These are phyloP conservation scores for Onychorhynchus coronatus DNA, from an alignment of 2,113 vertebrate genomes.

Conservation along the genomic window DNA sequence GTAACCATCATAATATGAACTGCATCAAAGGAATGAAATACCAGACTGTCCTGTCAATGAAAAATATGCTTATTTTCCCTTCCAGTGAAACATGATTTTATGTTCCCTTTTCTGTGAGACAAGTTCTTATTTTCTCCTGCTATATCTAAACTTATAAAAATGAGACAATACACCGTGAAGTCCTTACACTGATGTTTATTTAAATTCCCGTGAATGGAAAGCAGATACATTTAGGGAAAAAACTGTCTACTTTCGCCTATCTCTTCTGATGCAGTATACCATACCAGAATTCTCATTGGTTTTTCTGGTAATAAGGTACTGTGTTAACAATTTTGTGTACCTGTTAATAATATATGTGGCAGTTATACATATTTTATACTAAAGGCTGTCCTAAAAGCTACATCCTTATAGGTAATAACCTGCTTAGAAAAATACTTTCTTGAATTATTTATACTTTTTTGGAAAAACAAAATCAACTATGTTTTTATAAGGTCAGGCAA, in stretches of 20 bases:
- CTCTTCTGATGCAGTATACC: conserved; percentile 7
- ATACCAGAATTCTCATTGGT: not conserved
- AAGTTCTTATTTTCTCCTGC: not conserved
- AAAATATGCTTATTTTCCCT: conserved; percentile 47
- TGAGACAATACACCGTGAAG: not conserved
- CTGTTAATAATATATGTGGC: conserved; percentile 70
- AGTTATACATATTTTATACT: conserved; percentile 73
- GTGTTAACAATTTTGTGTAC: conserved; percentile 22
- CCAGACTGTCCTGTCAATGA: conserved; percentile 15
- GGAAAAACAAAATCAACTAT: conserved; percentile 59
- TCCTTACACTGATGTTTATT: not conserved
- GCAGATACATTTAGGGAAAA: not conserved
- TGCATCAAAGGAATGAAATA: conserved; percentile 44
- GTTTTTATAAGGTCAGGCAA: conserved; percentile 64
- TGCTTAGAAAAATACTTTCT: conserved; percentile 56
- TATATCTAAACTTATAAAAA: not conserved
- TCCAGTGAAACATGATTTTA: not conserved
- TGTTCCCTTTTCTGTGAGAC: not conserved
- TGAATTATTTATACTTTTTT: conserved; percentile 74
- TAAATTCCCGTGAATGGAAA: conserved; percentile 1
- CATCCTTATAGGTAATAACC: conserved; percentile 66
- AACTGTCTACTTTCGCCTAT: not conserved
- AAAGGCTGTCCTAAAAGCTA: conserved; percentile 67
- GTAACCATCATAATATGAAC: conserved; percentile 3
- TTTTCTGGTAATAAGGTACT: conserved; percentile 30